These are phyloP conservation scores for Clusia tigrina DNA, from an alignment of 2,888 invertebrate species.

Conservation along the genomic window DNA sequence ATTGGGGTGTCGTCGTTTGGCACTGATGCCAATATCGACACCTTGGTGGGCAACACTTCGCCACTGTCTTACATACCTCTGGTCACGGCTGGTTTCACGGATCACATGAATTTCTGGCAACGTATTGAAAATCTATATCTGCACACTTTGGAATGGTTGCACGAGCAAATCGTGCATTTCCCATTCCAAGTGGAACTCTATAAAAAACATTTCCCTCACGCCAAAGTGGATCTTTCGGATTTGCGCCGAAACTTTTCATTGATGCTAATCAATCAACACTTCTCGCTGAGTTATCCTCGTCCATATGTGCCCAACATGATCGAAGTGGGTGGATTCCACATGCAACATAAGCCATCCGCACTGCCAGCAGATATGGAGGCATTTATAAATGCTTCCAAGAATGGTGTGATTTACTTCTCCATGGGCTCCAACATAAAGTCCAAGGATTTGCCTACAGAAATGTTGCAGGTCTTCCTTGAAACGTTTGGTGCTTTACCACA, in stretches of 20 bases:
- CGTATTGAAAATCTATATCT: constrained; percentile 53
- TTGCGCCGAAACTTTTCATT: constrained; percentile 50
- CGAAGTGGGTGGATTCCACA: constrained; percentile 60
- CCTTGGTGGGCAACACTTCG: constrained; percentile 51
- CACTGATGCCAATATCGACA: constrained; percentile 51
- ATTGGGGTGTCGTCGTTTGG: constrained; percentile 52
- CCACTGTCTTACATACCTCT: constrained; percentile 54
- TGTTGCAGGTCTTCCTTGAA: constrained; percentile 37
- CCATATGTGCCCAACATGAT: constrained; percentile 60
- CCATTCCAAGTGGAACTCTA: constrained; percentile 47
- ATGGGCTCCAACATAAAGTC: constrained; percentile 63
- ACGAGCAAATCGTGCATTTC: constrained; percentile 41
- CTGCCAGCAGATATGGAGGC: constrained; percentile 54
- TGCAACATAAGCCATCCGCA: constrained; percentile 45
- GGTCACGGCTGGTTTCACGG: constrained; percentile 39
- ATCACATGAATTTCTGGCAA: constrained; percentile 58
- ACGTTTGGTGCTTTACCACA: constrained; percentile 33
- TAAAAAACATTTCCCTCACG: constrained; percentile 46
- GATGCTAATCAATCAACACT: constrained; percentile 58
- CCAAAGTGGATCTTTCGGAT: constrained; percentile 41
- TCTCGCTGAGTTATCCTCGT: constrained; percentile 49
- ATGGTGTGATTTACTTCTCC: constrained; percentile 65
- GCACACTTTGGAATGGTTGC: constrained; percentile 35
- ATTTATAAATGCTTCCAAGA: constrained; percentile 59
- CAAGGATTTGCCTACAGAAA: constrained; percentile 46